Evolutionary conservation across 2,113 vertebrate species (phyloP), one percentile per base, ranked within the genome.

Genomic region (Fregata magnificens): DNA sequence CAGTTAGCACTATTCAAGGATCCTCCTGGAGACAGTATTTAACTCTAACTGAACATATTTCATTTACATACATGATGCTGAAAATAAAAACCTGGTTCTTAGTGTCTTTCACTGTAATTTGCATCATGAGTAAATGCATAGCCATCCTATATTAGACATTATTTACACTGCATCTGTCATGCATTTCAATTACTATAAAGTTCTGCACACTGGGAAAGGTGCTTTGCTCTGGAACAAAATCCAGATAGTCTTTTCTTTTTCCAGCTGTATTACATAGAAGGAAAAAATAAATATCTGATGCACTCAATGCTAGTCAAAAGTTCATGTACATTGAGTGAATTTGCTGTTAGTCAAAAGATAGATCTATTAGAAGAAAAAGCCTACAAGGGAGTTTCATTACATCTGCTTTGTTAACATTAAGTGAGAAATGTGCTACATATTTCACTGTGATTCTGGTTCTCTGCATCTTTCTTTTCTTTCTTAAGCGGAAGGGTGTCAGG

Each of bases 151-250:
- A 73, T 88, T 49, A 94, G 71, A 47, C 55, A 47, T 88, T 95
- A 86, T 97, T 96, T 94, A 94, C 87, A 95, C 65, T 93, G 42
- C 65, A 70, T 87, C 80, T 90, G 50, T 73, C 69, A 84, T 73
- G 62, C 45, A 84, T 93, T 96, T 93, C 83, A 91, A 45, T 77
- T 79, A 87, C 47, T 79, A 42, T 89, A 95, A 95, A 82, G 90
- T 58, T 70, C 61, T 77, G 28, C 74, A 67, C 74, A 56, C 32
- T 88, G 17, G 25, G 53, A 79, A 96, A 89, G 93, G 16, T 63
- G 45, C 10, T 93, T 94, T 47, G 22, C 45, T 96, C 34, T 24
- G 70, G 76, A 96, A 94, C 53, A 91, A 71, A n/a, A 87, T 38
- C 42, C 76, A 91, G 72, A 82, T 50, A 86, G 53, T 78, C 42